Percentiles rank a stretch among this genome's conserved stretches.
Evolutionary conservation across 2,113 vertebrate species (phyloP).

Genomic region (Axis porcinus): DNA sequence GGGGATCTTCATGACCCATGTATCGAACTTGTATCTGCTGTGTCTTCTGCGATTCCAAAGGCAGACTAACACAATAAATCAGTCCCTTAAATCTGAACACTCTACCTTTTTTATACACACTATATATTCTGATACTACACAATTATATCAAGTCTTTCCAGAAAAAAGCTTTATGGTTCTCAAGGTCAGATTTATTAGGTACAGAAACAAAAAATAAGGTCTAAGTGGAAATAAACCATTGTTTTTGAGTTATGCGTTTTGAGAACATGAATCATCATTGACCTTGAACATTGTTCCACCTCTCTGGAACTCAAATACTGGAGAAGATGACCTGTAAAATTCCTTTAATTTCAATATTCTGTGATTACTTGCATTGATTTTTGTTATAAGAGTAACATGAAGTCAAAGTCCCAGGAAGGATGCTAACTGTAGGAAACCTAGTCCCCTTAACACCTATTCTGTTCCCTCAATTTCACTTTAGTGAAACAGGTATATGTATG

Average conservation of each 20-base stretch:
- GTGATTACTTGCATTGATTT: neutral
- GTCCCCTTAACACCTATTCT: rapidly evolving
- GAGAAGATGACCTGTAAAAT: neutral
- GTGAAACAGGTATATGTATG: neutral
- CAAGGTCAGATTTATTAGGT: neutral
- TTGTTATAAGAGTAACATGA: neutral
- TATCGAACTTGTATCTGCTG: neutral
- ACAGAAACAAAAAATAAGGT: neutral
- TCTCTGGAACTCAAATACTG: neutral
- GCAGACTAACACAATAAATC: neutral
- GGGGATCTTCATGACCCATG: neutral
- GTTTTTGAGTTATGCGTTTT: neutral
- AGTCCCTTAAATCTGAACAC: neutral
- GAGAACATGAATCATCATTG: neutral
- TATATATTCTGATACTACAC: neutral
- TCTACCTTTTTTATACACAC: neutral
- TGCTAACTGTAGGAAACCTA: neutral
- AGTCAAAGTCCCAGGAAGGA: neutral
- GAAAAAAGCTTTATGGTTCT: neutral
- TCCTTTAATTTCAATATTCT: neutral
- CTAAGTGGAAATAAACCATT: neutral
- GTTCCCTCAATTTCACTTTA: neutral
- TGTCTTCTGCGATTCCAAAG: neutral
- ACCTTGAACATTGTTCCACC: neutral
- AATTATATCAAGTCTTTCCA: neutral